phyloP scores from a whole-genome alignment of 2,888 invertebrate species.

The Scelioninae gen. 1 region DNA sequence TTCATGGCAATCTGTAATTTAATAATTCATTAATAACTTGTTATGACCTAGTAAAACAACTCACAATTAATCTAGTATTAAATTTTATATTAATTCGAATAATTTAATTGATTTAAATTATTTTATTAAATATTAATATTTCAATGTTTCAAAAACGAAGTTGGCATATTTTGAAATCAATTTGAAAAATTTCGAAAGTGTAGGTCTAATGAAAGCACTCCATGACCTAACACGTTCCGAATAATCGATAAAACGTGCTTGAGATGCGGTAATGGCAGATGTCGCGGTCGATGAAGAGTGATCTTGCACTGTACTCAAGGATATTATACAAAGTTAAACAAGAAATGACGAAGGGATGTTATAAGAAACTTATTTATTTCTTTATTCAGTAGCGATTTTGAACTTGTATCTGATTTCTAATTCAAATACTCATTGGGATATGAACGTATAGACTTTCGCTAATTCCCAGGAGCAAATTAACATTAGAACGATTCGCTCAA shows the following conservation, averaged over 20 bases:
- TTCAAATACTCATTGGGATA: neutral
- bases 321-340: constrained; percentile 52
- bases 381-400: constrained; percentile 9
- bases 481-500: constrained; percentile 12
- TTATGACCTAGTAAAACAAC: too few species aligned
- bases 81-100: too few species aligned
- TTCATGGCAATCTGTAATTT: too few species aligned
- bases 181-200: constrained; percentile 32
- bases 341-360: constrained; percentile 52
- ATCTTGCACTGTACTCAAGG: constrained; percentile 47
- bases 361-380: constrained; percentile 32
- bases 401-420: constrained; percentile 4
- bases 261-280: constrained; percentile 66
- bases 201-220: constrained; percentile 53
- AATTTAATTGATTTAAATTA: too few species aligned
- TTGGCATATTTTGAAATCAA: neutral
- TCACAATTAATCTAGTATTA: too few species aligned
- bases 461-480: neutral
- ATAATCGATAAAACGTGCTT: constrained; percentile 68
- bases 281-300: constrained; percentile 53
- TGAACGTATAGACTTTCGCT: neutral
- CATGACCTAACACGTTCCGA: constrained; percentile 63
- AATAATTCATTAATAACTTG: too few species aligned
- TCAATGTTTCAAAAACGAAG: neutral
- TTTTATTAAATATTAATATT: too few species aligned